Evolutionary conservation across 2,888 invertebrate species (phyloP).

Genomic region (Calliopum simillimum): DNA sequence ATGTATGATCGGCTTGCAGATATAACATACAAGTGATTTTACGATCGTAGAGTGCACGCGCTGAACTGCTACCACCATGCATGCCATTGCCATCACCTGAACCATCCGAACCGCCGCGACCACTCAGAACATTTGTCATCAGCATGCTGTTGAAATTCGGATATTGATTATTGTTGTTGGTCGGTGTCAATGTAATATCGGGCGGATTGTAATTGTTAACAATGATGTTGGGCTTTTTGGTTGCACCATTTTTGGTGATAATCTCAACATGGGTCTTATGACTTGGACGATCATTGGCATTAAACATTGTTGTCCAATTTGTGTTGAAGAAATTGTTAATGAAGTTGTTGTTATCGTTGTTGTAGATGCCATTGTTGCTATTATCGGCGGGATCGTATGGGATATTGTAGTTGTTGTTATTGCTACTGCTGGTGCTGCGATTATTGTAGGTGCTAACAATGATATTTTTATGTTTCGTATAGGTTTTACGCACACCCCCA

Average conservation of each 20-base stretch:
- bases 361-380: slow-evolving; percentile 48
- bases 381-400: slow-evolving; percentile 33
- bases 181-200: slow-evolving; percentile 62
- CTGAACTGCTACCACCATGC: slow-evolving; percentile 47
- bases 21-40: slow-evolving; percentile 96
- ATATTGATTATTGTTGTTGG: slow-evolving; percentile 47
- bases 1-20: slow-evolving; percentile 95
- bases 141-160: slow-evolving; percentile 64
- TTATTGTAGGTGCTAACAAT: slow-evolving; percentile 63
- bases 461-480: slow-evolving; percentile 65
- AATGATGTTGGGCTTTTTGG: slow-evolving; percentile 74
- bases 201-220: slow-evolving; percentile 71
- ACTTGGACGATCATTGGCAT: slow-evolving; percentile 69
- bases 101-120: slow-evolving; percentile 51
- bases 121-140: slow-evolving; percentile 60
- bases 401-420: slow-evolving; percentile 34
- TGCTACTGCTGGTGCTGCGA: slow-evolving; percentile 40
- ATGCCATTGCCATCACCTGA: slow-evolving; percentile 11
- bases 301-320: slow-evolving; percentile 59
- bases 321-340: slow-evolving; percentile 61
- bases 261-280: slow-evolving; percentile 78
- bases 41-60: slow-evolving; percentile 72
- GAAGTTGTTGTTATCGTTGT: slow-evolving; percentile 49
- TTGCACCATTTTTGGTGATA: slow-evolving; percentile 75
- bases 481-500: slow-evolving; percentile 56